Conservation (phyloP, 2,797 vertebrate genomes). For the Xenopus petersii region DNA sequence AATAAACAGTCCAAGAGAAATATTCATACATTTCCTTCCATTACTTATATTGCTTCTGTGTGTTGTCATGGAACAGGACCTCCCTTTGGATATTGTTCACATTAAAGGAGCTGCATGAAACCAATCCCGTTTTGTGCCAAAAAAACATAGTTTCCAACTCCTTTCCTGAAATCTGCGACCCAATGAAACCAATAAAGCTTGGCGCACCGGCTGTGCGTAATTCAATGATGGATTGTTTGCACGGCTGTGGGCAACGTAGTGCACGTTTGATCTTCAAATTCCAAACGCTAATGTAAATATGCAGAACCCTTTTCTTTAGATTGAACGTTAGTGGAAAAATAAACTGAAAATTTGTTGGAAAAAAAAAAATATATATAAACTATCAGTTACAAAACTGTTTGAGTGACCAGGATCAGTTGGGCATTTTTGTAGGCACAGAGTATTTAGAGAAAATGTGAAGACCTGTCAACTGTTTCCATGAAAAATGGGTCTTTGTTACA, state of each 20-base stretch:
- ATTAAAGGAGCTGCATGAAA: constrained; percentile 42
- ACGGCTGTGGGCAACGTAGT: constrained; percentile 40
- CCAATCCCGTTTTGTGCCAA: constrained; percentile 32
- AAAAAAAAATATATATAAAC: constrained; percentile 27
- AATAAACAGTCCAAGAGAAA: constrained; percentile 33
- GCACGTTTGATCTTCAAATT: constrained; percentile 37
- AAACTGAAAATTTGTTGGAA: constrained; percentile 36
- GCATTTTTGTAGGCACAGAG: constrained; percentile 37
- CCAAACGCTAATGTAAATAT: constrained; percentile 40
- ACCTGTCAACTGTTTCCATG: constrained; percentile 16
- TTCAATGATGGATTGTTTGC: constrained; percentile 43
- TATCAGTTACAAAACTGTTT: constrained; percentile 35
- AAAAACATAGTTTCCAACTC: constrained; percentile 36
- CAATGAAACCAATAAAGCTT: constrained; percentile 39
- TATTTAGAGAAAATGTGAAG: constrained; percentile 15
- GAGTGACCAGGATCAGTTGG: constrained; percentile 31
- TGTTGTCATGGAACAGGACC: constrained; percentile 37
- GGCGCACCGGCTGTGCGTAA: constrained; percentile 33
- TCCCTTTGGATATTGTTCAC: constrained; percentile 36
- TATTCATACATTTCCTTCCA: constrained; percentile 27
- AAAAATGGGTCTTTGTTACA: constrained; percentile 18
- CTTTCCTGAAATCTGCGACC: constrained; percentile 45
- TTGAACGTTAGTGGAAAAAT: constrained; percentile 45
- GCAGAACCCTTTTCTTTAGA: constrained; percentile 31
- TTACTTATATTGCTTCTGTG: constrained; percentile 34